These are phyloP conservation scores for Sinodicranocentrus sp. DNA, from an alignment of 2,888 invertebrate species.

Conservation along the genomic window DNA sequence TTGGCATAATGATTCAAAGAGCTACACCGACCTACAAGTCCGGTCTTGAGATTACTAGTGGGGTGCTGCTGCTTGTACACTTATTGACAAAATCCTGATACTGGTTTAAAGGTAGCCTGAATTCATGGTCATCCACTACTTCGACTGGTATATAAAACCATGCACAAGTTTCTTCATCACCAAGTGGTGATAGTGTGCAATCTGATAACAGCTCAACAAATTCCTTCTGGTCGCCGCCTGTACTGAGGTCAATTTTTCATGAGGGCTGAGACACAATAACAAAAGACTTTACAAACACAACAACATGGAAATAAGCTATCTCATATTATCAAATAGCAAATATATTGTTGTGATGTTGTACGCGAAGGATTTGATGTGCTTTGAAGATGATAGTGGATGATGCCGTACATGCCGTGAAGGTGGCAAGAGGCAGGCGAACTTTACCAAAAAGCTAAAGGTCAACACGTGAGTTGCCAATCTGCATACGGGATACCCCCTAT, in stretches of 20 bases:
- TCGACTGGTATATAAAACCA: neutral
- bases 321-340: neutral
- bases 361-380: neutral
- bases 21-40: constrained; percentile 14
- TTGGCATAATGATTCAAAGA: constrained; percentile 51
- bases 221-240: neutral
- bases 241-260: constrained; percentile 5
- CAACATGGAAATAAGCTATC: neutral
- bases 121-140: neutral
- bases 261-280: neutral
- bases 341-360: neutral
- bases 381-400: neutral
- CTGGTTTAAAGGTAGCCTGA: neutral
- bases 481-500: neutral
- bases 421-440: constrained; percentile 9
- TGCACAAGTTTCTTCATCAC: neutral
- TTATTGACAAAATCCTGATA: neutral
- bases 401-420: no score
- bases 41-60: neutral
- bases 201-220: constrained; percentile 20
- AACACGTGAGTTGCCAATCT: constrained; percentile 51
- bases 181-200: constrained; percentile 1
- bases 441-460: constrained; percentile 41
- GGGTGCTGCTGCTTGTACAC: neutral
- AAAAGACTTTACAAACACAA: neutral